phyloP scores from a whole-genome alignment of 1,140 invertebrate genomes.

The Venturia canescens region DNA sequence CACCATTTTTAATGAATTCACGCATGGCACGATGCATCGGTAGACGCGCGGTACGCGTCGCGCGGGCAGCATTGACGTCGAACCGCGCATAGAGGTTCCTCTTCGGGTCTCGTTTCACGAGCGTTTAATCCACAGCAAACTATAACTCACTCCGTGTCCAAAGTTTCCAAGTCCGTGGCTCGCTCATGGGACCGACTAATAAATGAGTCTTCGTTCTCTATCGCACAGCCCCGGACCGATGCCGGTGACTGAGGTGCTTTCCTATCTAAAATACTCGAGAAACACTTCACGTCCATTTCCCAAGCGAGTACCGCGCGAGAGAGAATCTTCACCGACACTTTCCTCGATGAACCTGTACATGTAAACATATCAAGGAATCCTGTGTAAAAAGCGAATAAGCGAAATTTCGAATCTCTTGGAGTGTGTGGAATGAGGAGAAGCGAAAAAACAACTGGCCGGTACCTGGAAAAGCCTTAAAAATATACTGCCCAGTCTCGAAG shows the following conservation, averaged over 20 bases:
- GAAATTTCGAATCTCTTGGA: constrained; percentile 36
- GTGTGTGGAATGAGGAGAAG: not conserved
- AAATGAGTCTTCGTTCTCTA: constrained; percentile 36
- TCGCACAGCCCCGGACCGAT: not conserved
- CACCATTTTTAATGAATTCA: no score
- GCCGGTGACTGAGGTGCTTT: constrained; percentile 12
- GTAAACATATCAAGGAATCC: not conserved
- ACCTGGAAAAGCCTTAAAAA: not conserved
- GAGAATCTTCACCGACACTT: not conserved
- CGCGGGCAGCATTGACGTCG: not conserved
- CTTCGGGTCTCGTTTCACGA: constrained; percentile 12
- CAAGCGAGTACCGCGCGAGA: constrained; percentile 39
- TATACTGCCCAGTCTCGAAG: not conserved
- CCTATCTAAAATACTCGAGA: not conserved
- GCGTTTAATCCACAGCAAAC: constrained; percentile 38
- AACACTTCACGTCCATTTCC: constrained; percentile 40
- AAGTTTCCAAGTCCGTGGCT: constrained; percentile 40
- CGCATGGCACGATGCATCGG: no score
- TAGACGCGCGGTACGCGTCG: not conserved
- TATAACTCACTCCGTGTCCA: constrained; percentile 40
- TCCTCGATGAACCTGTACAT: not conserved
- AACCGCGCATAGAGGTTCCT: not conserved
- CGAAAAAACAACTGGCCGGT: not conserved
- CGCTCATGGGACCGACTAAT: constrained; percentile 42
- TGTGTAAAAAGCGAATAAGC: constrained; percentile 15